Base-by-base conservation (phyloP, 2,113 vertebrate genomes). In the Takifugu bimaculatus region DNA sequence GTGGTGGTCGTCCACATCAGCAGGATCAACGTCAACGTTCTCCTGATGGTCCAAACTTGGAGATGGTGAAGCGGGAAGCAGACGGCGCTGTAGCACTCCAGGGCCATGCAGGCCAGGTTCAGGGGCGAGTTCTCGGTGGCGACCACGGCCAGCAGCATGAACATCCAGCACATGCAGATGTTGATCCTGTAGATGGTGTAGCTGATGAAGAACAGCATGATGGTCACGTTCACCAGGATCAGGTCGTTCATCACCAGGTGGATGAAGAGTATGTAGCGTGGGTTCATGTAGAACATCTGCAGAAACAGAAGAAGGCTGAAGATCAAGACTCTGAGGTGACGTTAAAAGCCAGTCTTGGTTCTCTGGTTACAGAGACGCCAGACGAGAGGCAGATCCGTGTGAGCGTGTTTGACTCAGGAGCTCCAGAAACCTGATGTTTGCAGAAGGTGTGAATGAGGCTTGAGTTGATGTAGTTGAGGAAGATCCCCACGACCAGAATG, bases 31-130 rank as follows among this genome's bases (percentile, higher is more conserved):
- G 78, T 5, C 4, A 76, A 44, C 0, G 87, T 88, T 27, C 79
- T 81, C 6, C 15, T 70, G 14, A 87, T 42, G 0, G 88, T 91
- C 60, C 88, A 89, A 55, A 90, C 80, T 58, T 80, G 82, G n/a
- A 32, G 6, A 12, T 89, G 86, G 26, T 48, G 83, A 0, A 91
- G 70, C 2, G 90, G 90, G 15, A 86, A 15, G 51, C 90, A 88
- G 25, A 90, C 50, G 72, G 90, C 89, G 49, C 89, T 69, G 76
- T 86, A 90, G 54, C 89, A 88, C 56, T 91, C 90, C n/a, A 83
- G 44, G 0, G 82, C 86, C 90, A 91, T 90, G 50, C 87, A 85
- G 2, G 87, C 88, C 70, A 91, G 77, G 65, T 82, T 91, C 54
- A 91, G 70, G 3, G 89, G 87, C 1, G 86, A 88, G 75, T 82